Conservation (phyloP, 2,888 invertebrate species). For the Oligia strigilis region DNA sequence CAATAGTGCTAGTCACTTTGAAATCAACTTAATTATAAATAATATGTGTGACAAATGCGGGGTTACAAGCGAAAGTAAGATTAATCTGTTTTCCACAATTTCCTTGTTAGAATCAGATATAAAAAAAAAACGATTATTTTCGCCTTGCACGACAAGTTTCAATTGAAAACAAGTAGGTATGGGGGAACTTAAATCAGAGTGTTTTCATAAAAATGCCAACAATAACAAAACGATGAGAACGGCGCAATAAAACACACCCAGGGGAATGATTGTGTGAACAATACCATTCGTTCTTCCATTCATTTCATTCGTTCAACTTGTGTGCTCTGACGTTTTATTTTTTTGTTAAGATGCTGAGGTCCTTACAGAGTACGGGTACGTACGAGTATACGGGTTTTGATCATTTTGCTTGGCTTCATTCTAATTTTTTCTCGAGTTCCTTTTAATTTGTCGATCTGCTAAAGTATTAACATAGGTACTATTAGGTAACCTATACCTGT, state of each 20-base stretch:
- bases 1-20: too few relatives aligned
- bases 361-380: constrained; percentile 10
- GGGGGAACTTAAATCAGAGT: constrained; percentile 35
- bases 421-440: constrained; percentile 14
- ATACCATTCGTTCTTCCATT: constrained; percentile 71
- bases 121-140: constrained; percentile 5
- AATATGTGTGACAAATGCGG: neutral
- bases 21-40: too few relatives aligned
- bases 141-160: constrained; percentile 25
- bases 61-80: neutral
- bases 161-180: constrained; percentile 43
- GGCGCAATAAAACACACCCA: constrained; percentile 70
- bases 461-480: neutral
- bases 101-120: neutral
- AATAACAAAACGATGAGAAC: constrained; percentile 62
- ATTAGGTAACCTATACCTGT: too few relatives aligned
- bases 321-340: constrained; percentile 59
- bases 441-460: constrained; percentile 10
- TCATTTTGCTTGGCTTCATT: constrained; percentile 3
- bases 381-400: constrained; percentile 7
- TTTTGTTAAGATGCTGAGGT: constrained; percentile 49
- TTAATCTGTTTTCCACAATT: neutral
- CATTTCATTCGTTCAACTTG: constrained; percentile 66
- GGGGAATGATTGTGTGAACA: constrained; percentile 72
- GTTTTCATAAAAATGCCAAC: constrained; percentile 61